phyloP scores from a whole-genome alignment of 1,140 invertebrate genomes.

The Hyposmocoma kahamanoa region DNA sequence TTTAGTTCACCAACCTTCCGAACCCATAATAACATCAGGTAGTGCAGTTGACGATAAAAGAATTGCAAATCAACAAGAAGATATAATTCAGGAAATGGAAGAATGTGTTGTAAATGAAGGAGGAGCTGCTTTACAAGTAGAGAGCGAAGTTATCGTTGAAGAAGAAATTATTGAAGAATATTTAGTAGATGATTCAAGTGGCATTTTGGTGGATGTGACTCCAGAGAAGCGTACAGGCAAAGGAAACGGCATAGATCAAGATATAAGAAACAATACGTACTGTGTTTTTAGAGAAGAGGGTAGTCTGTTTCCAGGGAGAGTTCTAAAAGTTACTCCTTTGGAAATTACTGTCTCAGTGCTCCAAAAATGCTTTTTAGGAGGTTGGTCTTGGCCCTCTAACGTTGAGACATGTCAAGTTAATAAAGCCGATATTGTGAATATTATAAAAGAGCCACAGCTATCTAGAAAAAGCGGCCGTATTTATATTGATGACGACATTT shows the following conservation, averaged over 20 bases:
- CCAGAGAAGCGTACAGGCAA: neutral
- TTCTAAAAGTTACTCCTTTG: too few relatives aligned
- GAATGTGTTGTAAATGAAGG: neutral
- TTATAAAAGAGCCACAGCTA: too few relatives aligned
- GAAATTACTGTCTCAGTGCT: too few relatives aligned
- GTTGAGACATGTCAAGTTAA: too few relatives aligned
- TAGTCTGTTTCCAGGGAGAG: too few relatives aligned
- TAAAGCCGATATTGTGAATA: too few relatives aligned
- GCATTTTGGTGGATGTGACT: neutral
- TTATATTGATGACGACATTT: too few relatives aligned
- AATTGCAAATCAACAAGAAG: neutral
- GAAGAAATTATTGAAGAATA: neutral
- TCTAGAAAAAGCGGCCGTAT: too few relatives aligned
- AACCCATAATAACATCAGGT: neutral
- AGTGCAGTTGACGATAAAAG: neutral
- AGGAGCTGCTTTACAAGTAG: neutral
- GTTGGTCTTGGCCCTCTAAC: too few relatives aligned
- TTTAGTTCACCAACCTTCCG: neutral
- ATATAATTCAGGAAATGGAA: neutral
- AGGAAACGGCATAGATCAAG: neutral
- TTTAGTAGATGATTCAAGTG: neutral
- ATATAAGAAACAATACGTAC: neutral
- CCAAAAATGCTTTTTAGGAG: too few relatives aligned
- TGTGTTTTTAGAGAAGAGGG: neutral
- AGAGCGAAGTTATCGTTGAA: neutral